These are phyloP conservation scores for Ascidia mentula DNA, from an alignment of 23 tunicate species.

Conservation along the genomic window DNA sequence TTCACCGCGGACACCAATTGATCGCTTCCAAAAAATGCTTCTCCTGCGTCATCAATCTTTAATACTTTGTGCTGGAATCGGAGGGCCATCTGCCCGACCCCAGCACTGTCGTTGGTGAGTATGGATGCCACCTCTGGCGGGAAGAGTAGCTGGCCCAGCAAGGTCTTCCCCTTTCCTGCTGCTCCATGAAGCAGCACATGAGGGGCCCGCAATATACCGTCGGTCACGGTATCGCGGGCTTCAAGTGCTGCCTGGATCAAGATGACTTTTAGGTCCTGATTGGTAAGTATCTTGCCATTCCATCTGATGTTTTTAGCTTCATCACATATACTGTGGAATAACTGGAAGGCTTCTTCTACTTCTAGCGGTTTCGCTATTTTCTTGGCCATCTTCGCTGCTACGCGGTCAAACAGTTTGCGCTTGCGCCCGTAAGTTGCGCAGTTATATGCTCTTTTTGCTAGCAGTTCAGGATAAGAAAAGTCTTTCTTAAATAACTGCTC, in stretches of 20 bases:
- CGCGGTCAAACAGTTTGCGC: not conserved
- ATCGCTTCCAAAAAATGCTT: not conserved
- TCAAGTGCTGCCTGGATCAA: not conserved
- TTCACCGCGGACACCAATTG: not conserved
- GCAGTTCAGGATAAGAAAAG: not conserved
- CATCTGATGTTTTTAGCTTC: not conserved
- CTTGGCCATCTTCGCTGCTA: not conserved
- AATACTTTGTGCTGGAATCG: not conserved
- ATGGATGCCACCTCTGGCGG: no score
- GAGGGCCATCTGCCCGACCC: constrained; percentile 17
- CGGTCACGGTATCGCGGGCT: not conserved
- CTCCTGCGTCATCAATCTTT: constrained; percentile 20
- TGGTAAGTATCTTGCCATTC: not conserved
- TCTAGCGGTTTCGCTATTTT: not conserved
- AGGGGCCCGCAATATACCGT: not conserved
- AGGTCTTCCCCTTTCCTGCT: constrained; percentile 15
- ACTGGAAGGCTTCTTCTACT: not conserved
- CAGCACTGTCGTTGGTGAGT: no score
- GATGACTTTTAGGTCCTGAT: not conserved
- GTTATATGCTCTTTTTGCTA: not conserved
- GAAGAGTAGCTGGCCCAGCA: constrained; percentile 17
- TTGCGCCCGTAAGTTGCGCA: not conserved
- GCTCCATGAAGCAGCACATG: constrained; percentile 1
- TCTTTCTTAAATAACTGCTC: not conserved
- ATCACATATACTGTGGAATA: not conserved